Evolutionary conservation across 2,888 invertebrate species (phyloP).

Genomic region (Nezara viridula): DNA sequence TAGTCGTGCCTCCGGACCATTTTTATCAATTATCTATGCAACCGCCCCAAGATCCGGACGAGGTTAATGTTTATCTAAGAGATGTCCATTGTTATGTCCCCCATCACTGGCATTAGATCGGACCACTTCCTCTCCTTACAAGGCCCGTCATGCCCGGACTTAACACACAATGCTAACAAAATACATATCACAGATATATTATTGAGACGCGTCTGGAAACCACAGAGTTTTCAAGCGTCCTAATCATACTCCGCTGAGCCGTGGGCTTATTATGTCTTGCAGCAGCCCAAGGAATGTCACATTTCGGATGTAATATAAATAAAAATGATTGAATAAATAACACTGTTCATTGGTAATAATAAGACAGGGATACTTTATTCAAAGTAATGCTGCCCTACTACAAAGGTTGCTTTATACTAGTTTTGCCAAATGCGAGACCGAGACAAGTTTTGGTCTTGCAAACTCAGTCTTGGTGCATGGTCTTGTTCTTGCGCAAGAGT

Average conservation of each 20-base stretch:
- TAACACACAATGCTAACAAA: constrained; percentile 40
- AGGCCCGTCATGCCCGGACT: constrained; percentile 8
- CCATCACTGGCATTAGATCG: constrained; percentile 32
- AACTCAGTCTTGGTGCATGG: no score
- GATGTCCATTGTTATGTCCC: constrained; percentile 11
- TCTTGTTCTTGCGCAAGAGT: no score
- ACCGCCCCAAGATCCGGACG: neutral
- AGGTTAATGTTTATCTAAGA: constrained; percentile 11
- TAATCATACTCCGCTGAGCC: neutral
- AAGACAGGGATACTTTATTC: no score
- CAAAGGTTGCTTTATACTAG: no score
- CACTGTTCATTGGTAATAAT: no score
- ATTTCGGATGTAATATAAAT: neutral
- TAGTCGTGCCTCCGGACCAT: constrained; percentile 47
- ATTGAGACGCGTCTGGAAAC: neutral
- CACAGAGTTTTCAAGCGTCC: neutral
- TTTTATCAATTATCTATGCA: constrained; percentile 48
- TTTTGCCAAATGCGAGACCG: no score
- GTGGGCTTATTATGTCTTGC: neutral
- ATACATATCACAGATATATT: constrained; percentile 28
- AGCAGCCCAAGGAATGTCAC: neutral
- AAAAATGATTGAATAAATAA: no score
- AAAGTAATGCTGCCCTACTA: no score
- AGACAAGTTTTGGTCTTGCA: no score
- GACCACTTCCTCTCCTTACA: constrained; percentile 31